Evolutionary conservation across 1,140 invertebrate species (phyloP), one percentile per base, ranked within the genome.

Genomic region (Matsumurasca onukii): DNA sequence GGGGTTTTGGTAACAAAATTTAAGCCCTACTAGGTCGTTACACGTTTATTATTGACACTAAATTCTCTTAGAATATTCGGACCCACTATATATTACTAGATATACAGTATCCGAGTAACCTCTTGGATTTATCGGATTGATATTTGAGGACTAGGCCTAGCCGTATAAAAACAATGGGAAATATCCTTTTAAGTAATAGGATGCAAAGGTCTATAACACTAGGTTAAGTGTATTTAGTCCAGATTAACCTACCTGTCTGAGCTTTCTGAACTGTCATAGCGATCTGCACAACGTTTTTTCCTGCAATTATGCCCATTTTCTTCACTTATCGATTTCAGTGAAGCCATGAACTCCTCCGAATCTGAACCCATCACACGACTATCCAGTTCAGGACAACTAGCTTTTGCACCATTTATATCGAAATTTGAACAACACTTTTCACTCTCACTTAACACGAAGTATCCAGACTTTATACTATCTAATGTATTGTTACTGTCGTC

Each of bases 251-350:
- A 93, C 91, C 91, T 93, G 89, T 93, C 91, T 81, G 91, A 92
- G 78, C 91, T 92, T 82, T 93, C 91, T 75, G 91, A 92, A 79
- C 91, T 92, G 84, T 93, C 91, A 84, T 91, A 92, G 84, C 91
- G 85, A 86, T 93, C 91, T 76, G 89, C 83, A 81, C 91, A 92
- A 80, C 91, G 85, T 80, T 91, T 92, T 83, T 91, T 92, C 78
- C 89, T 86, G 77, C 85, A 88, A 70, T 71, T 74, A 39, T 74
- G 71, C 30, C 71, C 71, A 59, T 72, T 68, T 62, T 70, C 66
- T 24, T 66, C 57, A 29, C 59, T 34, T 34, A 64, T 69, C 45
- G 45, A 48, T 59, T 69, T 65, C n/a, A 65, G 52, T 55, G 48
- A 29, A 29, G 45, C 25, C 52, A 48, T 30, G 57, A 69, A 69